Conservation (phyloP, 2,888 invertebrate genomes). For the Yponomeuta malinellus region DNA sequence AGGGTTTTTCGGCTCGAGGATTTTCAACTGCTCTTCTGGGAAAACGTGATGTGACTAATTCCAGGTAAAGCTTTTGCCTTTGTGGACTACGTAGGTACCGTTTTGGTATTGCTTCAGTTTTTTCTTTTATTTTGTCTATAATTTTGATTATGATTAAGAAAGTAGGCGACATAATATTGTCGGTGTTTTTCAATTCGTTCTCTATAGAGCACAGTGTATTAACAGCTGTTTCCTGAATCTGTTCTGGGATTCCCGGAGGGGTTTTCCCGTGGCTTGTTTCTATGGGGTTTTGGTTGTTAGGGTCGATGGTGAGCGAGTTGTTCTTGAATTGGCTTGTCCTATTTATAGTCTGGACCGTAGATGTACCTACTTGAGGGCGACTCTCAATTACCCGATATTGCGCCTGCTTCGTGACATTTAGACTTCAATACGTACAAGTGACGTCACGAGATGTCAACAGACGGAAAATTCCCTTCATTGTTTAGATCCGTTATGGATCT, state of each 20-base stretch:
- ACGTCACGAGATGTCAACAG: too few relatives aligned
- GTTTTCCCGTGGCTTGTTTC: not conserved
- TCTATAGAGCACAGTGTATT: not conserved
- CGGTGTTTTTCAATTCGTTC: not conserved
- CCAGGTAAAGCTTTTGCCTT: not conserved
- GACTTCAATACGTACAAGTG: not conserved
- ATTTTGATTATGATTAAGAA: not conserved
- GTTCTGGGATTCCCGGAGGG: not conserved
- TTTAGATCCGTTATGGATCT: too few relatives aligned
- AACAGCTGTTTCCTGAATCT: not conserved
- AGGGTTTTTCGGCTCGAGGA: not conserved
- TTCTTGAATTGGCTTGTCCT: conserved; percentile 21
- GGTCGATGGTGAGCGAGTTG: not conserved
- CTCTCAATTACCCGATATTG: conserved; percentile 29
- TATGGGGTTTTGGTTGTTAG: not conserved
- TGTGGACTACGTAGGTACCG: too few relatives aligned
- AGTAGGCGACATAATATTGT: not conserved
- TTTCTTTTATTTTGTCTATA: not conserved
- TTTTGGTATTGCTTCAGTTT: not conserved
- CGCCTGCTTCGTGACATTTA: conserved; percentile 35
- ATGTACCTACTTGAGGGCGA: conserved; percentile 16
- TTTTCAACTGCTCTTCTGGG: not conserved
- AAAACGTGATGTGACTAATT: not conserved
- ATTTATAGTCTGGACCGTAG: conserved; percentile 29
- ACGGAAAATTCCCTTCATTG: too few relatives aligned